Conservation (phyloP, 64 coral and sea anemone genomes). For the Porites australiensis region DNA sequence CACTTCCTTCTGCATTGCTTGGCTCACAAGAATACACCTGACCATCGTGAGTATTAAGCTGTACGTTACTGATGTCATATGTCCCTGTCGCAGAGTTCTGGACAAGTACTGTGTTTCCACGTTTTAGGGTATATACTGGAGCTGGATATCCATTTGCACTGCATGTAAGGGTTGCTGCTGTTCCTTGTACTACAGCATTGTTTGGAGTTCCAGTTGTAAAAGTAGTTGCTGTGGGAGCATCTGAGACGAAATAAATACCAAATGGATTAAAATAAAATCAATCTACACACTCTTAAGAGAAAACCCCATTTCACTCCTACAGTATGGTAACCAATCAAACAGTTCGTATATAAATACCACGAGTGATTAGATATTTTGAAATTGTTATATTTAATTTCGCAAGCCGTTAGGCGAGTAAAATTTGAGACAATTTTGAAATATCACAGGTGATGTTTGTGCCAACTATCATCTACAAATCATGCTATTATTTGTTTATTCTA, state of each 20-base stretch:
- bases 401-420: no score
- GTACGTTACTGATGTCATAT: neutral
- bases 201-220: constrained; percentile 65
- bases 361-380: no score
- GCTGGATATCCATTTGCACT: constrained; percentile 72
- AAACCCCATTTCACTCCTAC: no score
- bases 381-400: no score
- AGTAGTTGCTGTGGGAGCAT: constrained; percentile 50
- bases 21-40: constrained; percentile 48
- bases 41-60: constrained; percentile 7
- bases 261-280: neutral
- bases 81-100: neutral
- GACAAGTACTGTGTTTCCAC: neutral
- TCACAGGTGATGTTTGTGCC: no score
- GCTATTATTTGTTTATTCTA: no score
- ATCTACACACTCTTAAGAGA: no score
- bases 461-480: no score
- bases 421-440: no score
- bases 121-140: constrained; percentile 66
- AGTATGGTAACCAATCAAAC: no score
- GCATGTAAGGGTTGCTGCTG: constrained; percentile 42
- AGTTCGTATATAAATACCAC: no score
- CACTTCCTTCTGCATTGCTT: constrained; percentile 52
- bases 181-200: constrained; percentile 39
- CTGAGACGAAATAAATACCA: constrained; percentile 1